Percentiles rank a stretch among this genome's conserved stretches.
These are phyloP conservation scores for Pterophyllum scalare DNA, from an alignment of 2,113 vertebrate species.

Conservation along the genomic window DNA sequence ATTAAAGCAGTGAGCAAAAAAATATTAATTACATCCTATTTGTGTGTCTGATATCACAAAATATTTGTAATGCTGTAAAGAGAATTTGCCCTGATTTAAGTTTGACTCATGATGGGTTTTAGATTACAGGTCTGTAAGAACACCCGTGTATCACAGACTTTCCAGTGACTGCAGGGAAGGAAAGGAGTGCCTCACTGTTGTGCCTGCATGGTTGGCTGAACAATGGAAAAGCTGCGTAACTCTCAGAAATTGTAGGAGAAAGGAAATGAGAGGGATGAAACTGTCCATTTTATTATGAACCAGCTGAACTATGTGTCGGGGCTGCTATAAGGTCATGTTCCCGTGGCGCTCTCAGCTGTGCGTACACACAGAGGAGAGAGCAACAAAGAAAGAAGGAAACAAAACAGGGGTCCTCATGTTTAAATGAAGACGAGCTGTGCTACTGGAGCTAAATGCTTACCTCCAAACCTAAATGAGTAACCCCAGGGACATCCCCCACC, in stretches of 20 bases:
- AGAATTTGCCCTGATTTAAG: background rate
- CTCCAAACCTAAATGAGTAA: conserved; percentile 71
- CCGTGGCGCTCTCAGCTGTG: conserved; percentile 18
- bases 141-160: conserved; percentile 13
- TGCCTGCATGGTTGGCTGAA: conserved; percentile 56
- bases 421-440: conserved; percentile 22
- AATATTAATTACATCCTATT: background rate
- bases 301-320: conserved; percentile 24
- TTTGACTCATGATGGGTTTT: too few species aligned
- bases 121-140: background rate
- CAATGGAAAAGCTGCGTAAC: conserved; percentile 77
- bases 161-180: conserved; percentile 70
- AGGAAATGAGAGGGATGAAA: conserved; percentile 68
- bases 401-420: conserved; percentile 39
- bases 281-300: conserved; percentile 26
- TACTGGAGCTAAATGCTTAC: conserved; percentile 43
- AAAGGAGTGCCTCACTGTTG: conserved; percentile 76
- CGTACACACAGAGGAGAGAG: background rate
- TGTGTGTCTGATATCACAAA: background rate
- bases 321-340: conserved; percentile 10
- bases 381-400: background rate
- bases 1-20: background rate
- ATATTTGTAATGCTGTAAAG: background rate
- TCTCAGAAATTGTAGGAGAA: conserved; percentile 44
- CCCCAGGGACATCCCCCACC: conserved; percentile 48